Evolutionary conservation across 2,888 invertebrate species (phyloP).

Genomic region (Dasysyrphus tricinctus): DNA sequence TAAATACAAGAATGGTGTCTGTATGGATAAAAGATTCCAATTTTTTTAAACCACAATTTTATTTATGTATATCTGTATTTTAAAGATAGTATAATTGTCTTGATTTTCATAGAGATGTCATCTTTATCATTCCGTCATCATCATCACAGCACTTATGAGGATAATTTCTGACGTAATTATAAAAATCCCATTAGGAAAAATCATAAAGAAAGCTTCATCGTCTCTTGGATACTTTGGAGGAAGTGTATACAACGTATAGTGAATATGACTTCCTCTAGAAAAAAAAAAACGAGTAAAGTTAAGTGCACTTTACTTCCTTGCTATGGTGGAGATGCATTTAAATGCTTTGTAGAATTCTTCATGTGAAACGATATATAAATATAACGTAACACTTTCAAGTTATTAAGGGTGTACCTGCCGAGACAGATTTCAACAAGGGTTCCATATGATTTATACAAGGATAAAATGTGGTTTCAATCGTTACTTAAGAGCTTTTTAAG

Average conservation of each 20-base stretch:
- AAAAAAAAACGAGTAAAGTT: slow-evolving; percentile 54
- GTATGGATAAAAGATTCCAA: slow-evolving; percentile 21
- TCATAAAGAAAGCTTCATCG: slow-evolving; percentile 30
- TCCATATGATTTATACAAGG: not conserved
- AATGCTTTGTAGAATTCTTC: slow-evolving; percentile 37
- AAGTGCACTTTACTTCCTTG: slow-evolving; percentile 53
- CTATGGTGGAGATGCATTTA: slow-evolving; percentile 38
- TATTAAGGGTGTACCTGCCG: not conserved
- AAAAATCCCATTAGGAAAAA: slow-evolving; percentile 40
- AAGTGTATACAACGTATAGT: slow-evolving; percentile 25
- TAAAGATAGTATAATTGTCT: slow-evolving; percentile 25
- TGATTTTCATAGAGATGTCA: slow-evolving; percentile 26
- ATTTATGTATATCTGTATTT: not conserved
- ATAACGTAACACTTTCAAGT: slow-evolving; percentile 5
- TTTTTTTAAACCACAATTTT: slow-evolving; percentile 7
- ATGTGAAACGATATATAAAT: slow-evolving; percentile 12
- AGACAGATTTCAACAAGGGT: not conserved
- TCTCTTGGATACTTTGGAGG: slow-evolving; percentile 44
- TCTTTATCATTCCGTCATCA: slow-evolving; percentile 6
- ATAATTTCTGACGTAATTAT: slow-evolving; percentile 30
- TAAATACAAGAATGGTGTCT: slow-evolving; percentile 4
- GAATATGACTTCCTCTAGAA: slow-evolving; percentile 53
- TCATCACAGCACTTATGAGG: slow-evolving; percentile 19
- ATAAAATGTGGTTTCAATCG: not conserved
- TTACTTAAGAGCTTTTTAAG: not conserved